These are phyloP conservation scores for Listronotus bonariensis DNA, from an alignment of 1,140 invertebrate species.

Conservation along the genomic window DNA sequence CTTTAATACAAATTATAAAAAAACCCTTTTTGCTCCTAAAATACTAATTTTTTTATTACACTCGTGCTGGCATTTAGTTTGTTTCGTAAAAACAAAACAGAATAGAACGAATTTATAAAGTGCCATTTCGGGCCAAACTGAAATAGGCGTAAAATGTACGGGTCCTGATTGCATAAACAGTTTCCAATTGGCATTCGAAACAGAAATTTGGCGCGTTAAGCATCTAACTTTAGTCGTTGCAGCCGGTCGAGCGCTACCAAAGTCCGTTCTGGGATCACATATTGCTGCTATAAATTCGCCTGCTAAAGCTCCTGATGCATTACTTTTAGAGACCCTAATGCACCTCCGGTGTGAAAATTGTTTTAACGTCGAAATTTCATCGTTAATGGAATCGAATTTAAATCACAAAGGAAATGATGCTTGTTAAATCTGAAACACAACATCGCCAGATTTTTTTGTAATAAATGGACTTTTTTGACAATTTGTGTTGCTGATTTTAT, in stretches of 20 bases:
- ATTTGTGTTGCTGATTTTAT: no score
- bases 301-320: slow-evolving; percentile 41
- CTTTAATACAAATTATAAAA: no score
- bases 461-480: no score
- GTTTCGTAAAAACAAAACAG: slow-evolving; percentile 12
- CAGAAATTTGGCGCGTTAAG: slow-evolving; percentile 40
- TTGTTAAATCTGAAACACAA: background rate
- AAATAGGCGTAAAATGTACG: slow-evolving; percentile 43
- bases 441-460: no score
- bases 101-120: slow-evolving; percentile 15
- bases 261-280: slow-evolving; percentile 42
- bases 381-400: slow-evolving; percentile 4
- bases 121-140: slow-evolving; percentile 26
- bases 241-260: slow-evolving; percentile 39
- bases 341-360: slow-evolving; percentile 18
- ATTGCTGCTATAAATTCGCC: slow-evolving; percentile 38
- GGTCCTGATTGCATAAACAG: slow-evolving; percentile 44
- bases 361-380: slow-evolving; percentile 4
- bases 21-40: no score
- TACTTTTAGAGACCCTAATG: slow-evolving; percentile 35
- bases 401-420: background rate
- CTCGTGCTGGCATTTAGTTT: no score
- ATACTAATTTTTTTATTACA: no score
- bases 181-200: slow-evolving; percentile 44
- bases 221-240: slow-evolving; percentile 39